Conservation (phyloP, 2,888 invertebrate species). For the Lochmaea capreae region DNA sequence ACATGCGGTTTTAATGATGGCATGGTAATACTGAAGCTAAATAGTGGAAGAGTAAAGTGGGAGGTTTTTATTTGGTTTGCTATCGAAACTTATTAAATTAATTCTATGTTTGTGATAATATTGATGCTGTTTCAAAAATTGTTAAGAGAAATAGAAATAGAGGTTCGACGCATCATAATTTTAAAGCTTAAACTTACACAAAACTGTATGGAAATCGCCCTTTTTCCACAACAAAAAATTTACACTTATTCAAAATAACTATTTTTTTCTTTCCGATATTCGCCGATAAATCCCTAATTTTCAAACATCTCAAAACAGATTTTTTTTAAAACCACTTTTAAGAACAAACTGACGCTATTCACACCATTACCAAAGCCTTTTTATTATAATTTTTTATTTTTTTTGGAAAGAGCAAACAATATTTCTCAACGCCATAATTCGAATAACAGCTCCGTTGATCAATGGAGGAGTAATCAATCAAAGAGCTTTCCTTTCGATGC, state of each 20-base stretch:
- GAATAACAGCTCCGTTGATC: constrained; percentile 45
- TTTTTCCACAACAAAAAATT: too few relatives aligned
- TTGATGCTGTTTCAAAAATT: too few relatives aligned
- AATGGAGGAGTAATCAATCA: constrained; percentile 44
- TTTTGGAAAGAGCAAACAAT: constrained; percentile 39
- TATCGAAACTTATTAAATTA: too few relatives aligned
- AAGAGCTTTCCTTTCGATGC: constrained; percentile 40
- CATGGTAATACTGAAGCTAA: background rate
- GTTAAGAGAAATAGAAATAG: too few relatives aligned
- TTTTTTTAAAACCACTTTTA: background rate
- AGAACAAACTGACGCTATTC: constrained; percentile 9
- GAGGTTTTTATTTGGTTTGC: background rate
- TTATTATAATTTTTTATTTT: background rate
- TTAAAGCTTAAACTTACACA: too few relatives aligned
- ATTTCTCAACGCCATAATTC: constrained; percentile 45
- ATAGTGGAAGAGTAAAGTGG: background rate
- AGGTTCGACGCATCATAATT: too few relatives aligned
- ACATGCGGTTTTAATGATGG: constrained; percentile 8
- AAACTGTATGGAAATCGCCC: too few relatives aligned
- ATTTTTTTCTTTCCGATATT: too few relatives aligned
- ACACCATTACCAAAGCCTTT: constrained; percentile 17
- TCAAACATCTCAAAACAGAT: background rate
- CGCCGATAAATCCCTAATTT: background rate
- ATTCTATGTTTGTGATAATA: too few relatives aligned
- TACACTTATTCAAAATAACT: too few relatives aligned